Evolutionary conservation across 2,888 invertebrate species (phyloP).

Genomic region (Ctenicera cuprea): DNA sequence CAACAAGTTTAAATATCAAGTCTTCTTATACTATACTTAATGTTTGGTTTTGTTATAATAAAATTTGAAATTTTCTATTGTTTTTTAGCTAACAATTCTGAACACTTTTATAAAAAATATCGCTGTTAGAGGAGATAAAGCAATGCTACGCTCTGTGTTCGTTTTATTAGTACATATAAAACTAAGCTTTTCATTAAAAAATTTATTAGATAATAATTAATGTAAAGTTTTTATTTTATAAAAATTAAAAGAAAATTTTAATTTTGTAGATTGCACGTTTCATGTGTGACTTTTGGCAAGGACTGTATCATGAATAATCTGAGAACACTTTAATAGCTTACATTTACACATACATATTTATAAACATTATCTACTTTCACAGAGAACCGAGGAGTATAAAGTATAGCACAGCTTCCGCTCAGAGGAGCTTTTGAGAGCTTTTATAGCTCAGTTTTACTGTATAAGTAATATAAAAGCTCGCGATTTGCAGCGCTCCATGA

Average conservation of each 20-base stretch:
- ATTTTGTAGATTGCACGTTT: neutral
- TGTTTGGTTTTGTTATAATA: too few relatives aligned
- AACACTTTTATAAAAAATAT: too few relatives aligned
- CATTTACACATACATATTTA: conserved; percentile 73
- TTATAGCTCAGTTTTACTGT: conserved; percentile 70
- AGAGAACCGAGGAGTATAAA: conserved; percentile 70
- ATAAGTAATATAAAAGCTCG: conserved; percentile 74
- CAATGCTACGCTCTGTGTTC: too few relatives aligned
- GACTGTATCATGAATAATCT: conserved; percentile 54
- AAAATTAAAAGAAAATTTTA: neutral
- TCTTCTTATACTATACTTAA: too few relatives aligned
- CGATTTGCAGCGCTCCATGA: conserved; percentile 73
- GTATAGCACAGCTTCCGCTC: conserved; percentile 68
- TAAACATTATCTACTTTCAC: conserved; percentile 74
- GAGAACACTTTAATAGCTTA: conserved; percentile 66
- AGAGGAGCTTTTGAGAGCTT: conserved; percentile 70
- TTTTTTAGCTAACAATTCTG: too few relatives aligned
- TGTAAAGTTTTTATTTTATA: too few relatives aligned
- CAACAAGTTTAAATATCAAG: too few relatives aligned
- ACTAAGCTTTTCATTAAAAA: too few relatives aligned
- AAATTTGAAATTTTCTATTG: too few relatives aligned
- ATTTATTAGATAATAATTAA: too few relatives aligned
- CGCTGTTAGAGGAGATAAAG: too few relatives aligned
- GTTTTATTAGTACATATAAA: too few relatives aligned
- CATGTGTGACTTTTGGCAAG: conserved; percentile 45